Evolutionary conservation across 2,888 invertebrate genomes (phyloP).

Genomic region (Lasius platythorax): DNA sequence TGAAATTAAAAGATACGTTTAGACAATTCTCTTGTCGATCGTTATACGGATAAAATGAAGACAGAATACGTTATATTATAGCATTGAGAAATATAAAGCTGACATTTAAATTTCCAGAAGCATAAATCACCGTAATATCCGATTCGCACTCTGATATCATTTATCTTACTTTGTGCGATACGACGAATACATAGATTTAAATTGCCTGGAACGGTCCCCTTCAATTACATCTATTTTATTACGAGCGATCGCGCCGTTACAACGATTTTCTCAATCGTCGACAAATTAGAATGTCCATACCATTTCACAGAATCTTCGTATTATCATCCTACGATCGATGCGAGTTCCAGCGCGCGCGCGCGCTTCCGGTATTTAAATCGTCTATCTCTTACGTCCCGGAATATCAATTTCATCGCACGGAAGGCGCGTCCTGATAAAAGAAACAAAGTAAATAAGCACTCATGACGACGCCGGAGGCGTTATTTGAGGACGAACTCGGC

Average conservation of each 20-base stretch:
- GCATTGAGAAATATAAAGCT: background rate
- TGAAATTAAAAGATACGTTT: background rate
- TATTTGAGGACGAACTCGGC: slow-evolving; percentile 18
- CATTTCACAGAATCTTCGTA: slow-evolving; percentile 24
- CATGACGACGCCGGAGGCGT: slow-evolving; percentile 65
- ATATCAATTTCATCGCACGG: slow-evolving; percentile 67
- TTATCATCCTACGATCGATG: slow-evolving; percentile 41
- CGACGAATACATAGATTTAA: background rate
- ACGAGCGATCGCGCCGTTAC: slow-evolving; percentile 27
- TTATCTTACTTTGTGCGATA: slow-evolving; percentile 14
- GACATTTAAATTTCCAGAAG: background rate
- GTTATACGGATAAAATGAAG: background rate
- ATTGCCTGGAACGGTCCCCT: slow-evolving; percentile 28
- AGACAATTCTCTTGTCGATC: background rate
- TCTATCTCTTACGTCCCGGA: slow-evolving; percentile 51
- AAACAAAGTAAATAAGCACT: slow-evolving; percentile 69
- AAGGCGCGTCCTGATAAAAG: slow-evolving; percentile 58
- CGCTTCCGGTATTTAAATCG: slow-evolving; percentile 55
- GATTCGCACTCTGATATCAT: background rate
- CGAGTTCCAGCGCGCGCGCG: slow-evolving; percentile 17
- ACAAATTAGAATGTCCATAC: slow-evolving; percentile 47
- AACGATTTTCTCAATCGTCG: slow-evolving; percentile 45
- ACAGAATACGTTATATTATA: background rate
- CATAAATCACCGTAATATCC: slow-evolving; percentile 3
- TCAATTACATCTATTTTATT: slow-evolving; percentile 48